Evolutionary conservation across 2,113 vertebrate species (phyloP).

Genomic region (Engystomops pustulosus): DNA sequence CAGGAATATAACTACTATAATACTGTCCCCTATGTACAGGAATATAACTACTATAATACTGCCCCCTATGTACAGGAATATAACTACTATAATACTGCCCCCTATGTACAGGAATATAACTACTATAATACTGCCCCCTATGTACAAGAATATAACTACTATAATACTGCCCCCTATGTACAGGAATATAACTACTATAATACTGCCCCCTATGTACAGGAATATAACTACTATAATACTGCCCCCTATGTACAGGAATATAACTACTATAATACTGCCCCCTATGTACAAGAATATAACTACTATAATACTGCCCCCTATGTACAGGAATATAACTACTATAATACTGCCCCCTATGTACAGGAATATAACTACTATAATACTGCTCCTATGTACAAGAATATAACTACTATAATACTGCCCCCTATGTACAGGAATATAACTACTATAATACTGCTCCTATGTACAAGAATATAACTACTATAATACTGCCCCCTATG

Average conservation of each 20-base stretch:
- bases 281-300: too few species aligned
- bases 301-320: not conserved
- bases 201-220: too few species aligned
- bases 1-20: too few species aligned
- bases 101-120: not conserved
- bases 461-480: constrained; percentile 8
- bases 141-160: not conserved
- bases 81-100: not conserved
- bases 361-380: not conserved
- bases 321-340: not conserved
- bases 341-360: constrained; percentile 4
- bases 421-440: not conserved
- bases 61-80: not conserved
- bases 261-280: not conserved
- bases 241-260: not conserved
- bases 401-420: not conserved
- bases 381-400: not conserved
- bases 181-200: too few species aligned
- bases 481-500: not conserved
- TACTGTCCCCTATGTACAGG: too few species aligned
- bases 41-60: too few species aligned
- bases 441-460: not conserved
- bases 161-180: not conserved
- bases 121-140: not conserved
- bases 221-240: not conserved